Percentiles rank a stretch among this genome's conserved stretches.
These are phyloP conservation scores for Tachypleus tridentatus DNA, from an alignment of 1,140 invertebrate genomes.

Conservation along the genomic window DNA sequence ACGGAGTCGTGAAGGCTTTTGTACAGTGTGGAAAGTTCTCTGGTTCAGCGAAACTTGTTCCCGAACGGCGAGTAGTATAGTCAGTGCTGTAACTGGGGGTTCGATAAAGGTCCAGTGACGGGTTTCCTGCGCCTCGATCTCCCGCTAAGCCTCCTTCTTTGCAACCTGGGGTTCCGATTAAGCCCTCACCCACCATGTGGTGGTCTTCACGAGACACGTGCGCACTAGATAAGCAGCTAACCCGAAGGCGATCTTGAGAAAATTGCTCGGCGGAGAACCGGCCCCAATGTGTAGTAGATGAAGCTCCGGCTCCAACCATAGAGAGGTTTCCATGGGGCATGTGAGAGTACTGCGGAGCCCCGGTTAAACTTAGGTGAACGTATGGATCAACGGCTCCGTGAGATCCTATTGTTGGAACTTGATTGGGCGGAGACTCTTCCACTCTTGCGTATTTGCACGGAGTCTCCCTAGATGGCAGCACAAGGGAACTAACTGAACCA, in stretches of 20 bases:
- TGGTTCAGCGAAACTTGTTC: not conserved
- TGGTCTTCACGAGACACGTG: conserved; percentile 4
- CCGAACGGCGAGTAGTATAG: not conserved
- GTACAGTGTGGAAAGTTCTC: not conserved
- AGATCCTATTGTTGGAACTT: not conserved
- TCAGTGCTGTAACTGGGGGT: not conserved
- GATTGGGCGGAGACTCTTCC: too few species aligned
- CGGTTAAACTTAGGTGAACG: conserved; percentile 12
- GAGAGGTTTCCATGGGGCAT: not conserved
- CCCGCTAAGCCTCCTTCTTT: not conserved
- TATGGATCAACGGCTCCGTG: conserved; percentile 12
- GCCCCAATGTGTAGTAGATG: conserved; percentile 1
- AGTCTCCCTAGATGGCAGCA: too few species aligned
- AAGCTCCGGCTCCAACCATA: not conserved
- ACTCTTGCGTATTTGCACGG: too few species aligned
- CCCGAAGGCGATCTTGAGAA: conserved; percentile 1
- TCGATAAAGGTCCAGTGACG: conserved; percentile 1
- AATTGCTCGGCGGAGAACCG: conserved; percentile 8
- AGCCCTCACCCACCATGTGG: not conserved
- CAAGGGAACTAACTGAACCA: too few species aligned
- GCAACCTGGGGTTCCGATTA: not conserved
- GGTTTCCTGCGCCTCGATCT: not conserved
- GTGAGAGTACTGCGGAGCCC: conserved; percentile 11
- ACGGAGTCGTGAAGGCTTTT: conserved; percentile 3
- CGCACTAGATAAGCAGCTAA: conserved; percentile 6